Conservation (phyloP, 2,797 vertebrate genomes). For the Dendrocincla fuliginosa region DNA sequence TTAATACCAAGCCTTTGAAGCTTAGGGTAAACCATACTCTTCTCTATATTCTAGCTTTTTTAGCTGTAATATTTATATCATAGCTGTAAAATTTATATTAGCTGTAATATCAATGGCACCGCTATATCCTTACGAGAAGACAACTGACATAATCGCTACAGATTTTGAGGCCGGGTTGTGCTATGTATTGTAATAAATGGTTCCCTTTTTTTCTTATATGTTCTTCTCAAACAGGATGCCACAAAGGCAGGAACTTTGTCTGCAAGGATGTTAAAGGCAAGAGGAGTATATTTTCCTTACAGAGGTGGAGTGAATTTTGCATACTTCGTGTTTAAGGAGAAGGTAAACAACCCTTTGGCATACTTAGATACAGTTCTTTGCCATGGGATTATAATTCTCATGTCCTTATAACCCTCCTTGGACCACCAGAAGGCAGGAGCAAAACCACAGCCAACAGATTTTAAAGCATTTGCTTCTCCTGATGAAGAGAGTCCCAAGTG, state of each 20-base stretch:
- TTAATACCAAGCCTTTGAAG: background rate
- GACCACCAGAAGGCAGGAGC: background rate
- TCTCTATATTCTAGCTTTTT: conserved; percentile 60
- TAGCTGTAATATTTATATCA: conserved; percentile 23
- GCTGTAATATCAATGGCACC: conserved; percentile 41
- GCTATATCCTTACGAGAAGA: conserved; percentile 54
- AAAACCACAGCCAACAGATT: background rate
- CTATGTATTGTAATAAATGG: background rate
- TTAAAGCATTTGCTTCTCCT: background rate
- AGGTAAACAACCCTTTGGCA: background rate
- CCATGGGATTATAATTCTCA: background rate
- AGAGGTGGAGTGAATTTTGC: background rate
- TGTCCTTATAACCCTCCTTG: background rate
- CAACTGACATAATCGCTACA: conserved; percentile 36
- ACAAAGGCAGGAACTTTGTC: background rate
- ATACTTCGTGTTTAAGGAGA: background rate
- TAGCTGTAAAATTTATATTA: background rate
- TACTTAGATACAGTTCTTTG: background rate
- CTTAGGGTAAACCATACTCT: background rate
- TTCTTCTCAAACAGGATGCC: background rate
- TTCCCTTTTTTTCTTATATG: background rate
- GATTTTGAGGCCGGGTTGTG: conserved; percentile 40
- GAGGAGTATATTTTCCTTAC: background rate
- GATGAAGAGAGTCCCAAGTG: background rate
- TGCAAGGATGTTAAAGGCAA: background rate